These are phyloP conservation scores for Meloidogyne chitwoodi DNA, from an alignment of 1,140 invertebrate species.

Conservation along the genomic window DNA sequence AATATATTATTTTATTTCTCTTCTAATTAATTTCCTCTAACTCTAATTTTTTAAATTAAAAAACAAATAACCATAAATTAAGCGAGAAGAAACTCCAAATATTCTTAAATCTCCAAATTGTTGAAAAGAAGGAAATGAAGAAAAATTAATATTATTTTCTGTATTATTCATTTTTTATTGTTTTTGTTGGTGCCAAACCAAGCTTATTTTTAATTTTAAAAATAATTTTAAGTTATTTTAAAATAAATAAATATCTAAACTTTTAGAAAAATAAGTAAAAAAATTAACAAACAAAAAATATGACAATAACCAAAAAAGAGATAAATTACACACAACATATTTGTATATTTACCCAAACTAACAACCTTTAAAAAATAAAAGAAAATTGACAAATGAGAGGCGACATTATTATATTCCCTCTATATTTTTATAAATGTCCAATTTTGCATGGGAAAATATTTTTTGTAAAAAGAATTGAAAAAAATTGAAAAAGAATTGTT, in stretches of 20 bases:
- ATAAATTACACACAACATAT: neutral
- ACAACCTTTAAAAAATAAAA: neutral
- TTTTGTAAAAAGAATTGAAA: neutral
- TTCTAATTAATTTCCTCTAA: no score
- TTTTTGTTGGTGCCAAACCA: no score
- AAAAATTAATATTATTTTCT: neutral
- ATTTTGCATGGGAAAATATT: neutral
- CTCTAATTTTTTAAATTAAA: no score
- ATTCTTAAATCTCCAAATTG: neutral
- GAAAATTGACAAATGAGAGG: neutral
- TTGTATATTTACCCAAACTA: neutral
- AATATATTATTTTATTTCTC: no score
- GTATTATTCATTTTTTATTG: neutral
- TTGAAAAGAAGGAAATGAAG: neutral
- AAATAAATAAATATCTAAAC: no score
- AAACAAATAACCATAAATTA: neutral
- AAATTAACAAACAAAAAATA: neutral
- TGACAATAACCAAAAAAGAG: neutral
- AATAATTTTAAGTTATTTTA: no score
- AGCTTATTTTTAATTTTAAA: no score
- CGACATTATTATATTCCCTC: neutral
- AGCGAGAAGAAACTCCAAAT: constrained; percentile 6
- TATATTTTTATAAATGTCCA: neutral
- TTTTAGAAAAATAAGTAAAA: neutral
- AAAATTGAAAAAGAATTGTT: no score